Evolutionary conservation across 2,113 vertebrate genomes (phyloP), one percentile per base, ranked within the genome.

Genomic region (Pollimyrus isidori): DNA sequence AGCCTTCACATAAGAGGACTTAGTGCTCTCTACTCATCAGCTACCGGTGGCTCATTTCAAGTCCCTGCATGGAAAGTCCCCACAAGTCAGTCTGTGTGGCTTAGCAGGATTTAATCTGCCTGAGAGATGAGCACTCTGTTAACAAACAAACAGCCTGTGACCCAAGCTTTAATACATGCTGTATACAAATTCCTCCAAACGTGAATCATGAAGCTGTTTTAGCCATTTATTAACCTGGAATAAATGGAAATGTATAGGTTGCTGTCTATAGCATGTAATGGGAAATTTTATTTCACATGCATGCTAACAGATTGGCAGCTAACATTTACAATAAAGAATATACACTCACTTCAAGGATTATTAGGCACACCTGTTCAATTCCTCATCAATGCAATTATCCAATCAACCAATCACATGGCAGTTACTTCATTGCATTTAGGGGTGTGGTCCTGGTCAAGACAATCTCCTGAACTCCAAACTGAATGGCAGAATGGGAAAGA

Each of bases 11-110:
- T 91, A 89, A 89, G 76, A 49, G 88, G 80, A 50, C 89, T 90
- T 86, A 65, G 58, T 50, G 50, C 52, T 88, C 88, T 91, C 86
- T 46, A 65, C 89, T 73, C 91, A 83, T 91, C 52, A 19, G 89
- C 88, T 91, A 89, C 86, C 88, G 89, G 90, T 93, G 90, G 89
- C 88, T 90, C 50, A 89, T 90, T 91, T 73, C 42, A 88, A 87
- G 89, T 90, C 90, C 52, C 85, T n/a, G 56, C 86, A 42, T 86
- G 73, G 56, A 73, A 86, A 87, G 89, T 49, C 62, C 88, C 89
- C 89, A 39, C 73, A 7, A 80, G 73, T 80, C 15, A 80, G 73
- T 80, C 35, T 30, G 7, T 69, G 62, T 4, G 19, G 53, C 39
- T 42, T 39, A 39, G 23, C 58, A 56, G 56, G 87, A 45, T 88